Percentiles rank a stretch among this genome's conserved stretches.
Evolutionary conservation across 1,140 invertebrate species (phyloP).

Genomic region (Heliconius hermathena): DNA sequence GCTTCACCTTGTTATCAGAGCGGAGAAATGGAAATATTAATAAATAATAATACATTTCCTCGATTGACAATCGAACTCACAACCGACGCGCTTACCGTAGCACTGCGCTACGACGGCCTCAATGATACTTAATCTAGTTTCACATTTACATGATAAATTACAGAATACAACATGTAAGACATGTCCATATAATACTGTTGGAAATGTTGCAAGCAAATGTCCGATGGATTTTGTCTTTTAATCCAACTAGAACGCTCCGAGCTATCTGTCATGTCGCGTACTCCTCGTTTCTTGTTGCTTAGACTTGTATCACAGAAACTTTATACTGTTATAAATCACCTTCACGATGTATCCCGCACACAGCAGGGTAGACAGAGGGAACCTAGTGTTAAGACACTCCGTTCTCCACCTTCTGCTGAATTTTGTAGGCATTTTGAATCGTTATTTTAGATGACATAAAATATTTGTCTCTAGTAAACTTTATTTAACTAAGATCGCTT

Average conservation of each 20-base stretch:
- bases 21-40: too few relatives aligned
- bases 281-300: constrained; percentile 17
- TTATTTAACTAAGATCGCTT: not conserved
- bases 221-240: constrained; percentile 21
- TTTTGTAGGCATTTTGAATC: too few relatives aligned
- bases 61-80: too few relatives aligned
- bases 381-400: too few relatives aligned
- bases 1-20: too few relatives aligned
- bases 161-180: not conserved
- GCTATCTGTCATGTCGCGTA: constrained; percentile 30
- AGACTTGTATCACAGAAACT: constrained; percentile 19
- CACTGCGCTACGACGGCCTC: too few relatives aligned
- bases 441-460: not conserved
- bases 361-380: too few relatives aligned
- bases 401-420: too few relatives aligned
- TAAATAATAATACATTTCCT: too few relatives aligned
- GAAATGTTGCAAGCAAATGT: not conserved
- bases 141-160: not conserved
- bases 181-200: not conserved
- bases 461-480: not conserved
- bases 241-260: constrained; percentile 5
- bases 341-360: too few relatives aligned
- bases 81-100: too few relatives aligned
- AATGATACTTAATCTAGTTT: too few relatives aligned
- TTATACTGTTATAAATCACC: not conserved